These are phyloP conservation scores for Hirtodrosophila cameraria DNA, from an alignment of 2,888 invertebrate genomes.

Conservation along the genomic window DNA sequence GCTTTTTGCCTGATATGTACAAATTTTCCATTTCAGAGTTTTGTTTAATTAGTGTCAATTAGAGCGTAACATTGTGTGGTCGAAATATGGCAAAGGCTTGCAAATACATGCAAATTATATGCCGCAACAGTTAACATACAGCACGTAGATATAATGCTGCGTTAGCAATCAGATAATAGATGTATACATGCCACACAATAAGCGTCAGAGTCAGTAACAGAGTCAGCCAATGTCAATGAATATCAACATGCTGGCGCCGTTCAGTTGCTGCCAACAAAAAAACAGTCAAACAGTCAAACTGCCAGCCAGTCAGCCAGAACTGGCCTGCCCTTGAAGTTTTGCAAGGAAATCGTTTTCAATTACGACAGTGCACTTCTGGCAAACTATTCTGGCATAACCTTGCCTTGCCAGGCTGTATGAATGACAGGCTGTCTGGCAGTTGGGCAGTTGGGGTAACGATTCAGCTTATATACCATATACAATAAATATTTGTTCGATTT, in stretches of 20 bases:
- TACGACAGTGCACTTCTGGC: slow-evolving; percentile 58
- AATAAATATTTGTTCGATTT: slow-evolving; percentile 75
- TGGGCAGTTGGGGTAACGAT: slow-evolving; percentile 14
- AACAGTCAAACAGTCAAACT: not conserved
- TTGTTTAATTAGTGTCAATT: slow-evolving; percentile 70
- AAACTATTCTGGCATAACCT: slow-evolving; percentile 66
- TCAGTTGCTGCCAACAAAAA: slow-evolving; percentile 17
- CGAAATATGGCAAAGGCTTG: slow-evolving; percentile 15
- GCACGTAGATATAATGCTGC: slow-evolving; percentile 30
- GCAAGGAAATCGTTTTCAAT: slow-evolving; percentile 76
- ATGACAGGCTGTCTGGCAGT: slow-evolving; percentile 29
- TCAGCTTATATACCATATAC: slow-evolving; percentile 64
- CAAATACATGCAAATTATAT: slow-evolving; percentile 53
- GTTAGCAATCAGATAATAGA: slow-evolving; percentile 53
- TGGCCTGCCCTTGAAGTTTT: slow-evolving; percentile 60
- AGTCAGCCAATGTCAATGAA: slow-evolving; percentile 53
- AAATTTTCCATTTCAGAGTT: slow-evolving; percentile 29
- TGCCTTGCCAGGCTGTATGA: slow-evolving; percentile 52
- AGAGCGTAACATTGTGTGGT: slow-evolving; percentile 51
- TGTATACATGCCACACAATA: slow-evolving; percentile 1
- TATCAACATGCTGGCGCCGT: slow-evolving; percentile 71
- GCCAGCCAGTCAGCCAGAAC: slow-evolving; percentile 15
- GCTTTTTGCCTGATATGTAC: slow-evolving; percentile 44
- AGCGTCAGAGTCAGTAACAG: slow-evolving; percentile 2
- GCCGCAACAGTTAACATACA: slow-evolving; percentile 30